Base-by-base conservation (phyloP, 2,113 vertebrate species). In the Grammomys dolichurus region DNA sequence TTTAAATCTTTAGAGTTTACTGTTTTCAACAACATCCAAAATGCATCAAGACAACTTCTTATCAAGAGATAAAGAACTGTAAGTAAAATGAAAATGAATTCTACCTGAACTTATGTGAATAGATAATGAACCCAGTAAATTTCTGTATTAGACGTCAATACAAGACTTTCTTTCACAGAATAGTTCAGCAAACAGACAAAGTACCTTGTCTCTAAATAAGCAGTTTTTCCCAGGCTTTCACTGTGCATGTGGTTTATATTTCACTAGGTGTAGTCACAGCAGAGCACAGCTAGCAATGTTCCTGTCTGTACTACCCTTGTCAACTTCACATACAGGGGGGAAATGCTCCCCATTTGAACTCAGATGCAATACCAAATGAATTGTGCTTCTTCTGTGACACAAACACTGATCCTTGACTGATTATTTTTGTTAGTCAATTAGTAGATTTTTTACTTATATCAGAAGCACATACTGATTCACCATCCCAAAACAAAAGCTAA, bases 31-130 rank as follows among this genome's bases (percentile, higher is more conserved):
- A 26, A 80, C 72, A 40, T 54, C 26, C 10, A 65, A 16, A 82
- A 91, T 93, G 6, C 31, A 31, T 85, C 60, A 54, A 67, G 89
- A 92, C 20, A 95, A 17, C 2, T 89, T 96, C 46, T 51, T 33
- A 91, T 88, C 20, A 82, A 86, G n/a, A 95, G 14, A 93, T 14
- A 95, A 33, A 26, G 17, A 48, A 43, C 82, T 76, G 3, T 22
- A 69, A 86, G 48, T 84, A 73, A 97, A 89, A 94, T 73, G 77
- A 70, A 96, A 93, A 65, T 86, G 54, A 97, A 96, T 78, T 97
- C 43, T 93, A 70, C 13, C 11, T 96, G 65, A 96, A 89, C 69
- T 84, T 96, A 87, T n/a, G 13, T 78, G 96, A 85, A 86, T 11
- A 95, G 81, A 87, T 94, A 94, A 96, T 82, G 22, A 92, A 90